Percentiles rank a stretch among this genome's conserved stretches.
Conservation (phyloP, 2,888 invertebrate species). For the Leptarthrus brevirostris region DNA sequence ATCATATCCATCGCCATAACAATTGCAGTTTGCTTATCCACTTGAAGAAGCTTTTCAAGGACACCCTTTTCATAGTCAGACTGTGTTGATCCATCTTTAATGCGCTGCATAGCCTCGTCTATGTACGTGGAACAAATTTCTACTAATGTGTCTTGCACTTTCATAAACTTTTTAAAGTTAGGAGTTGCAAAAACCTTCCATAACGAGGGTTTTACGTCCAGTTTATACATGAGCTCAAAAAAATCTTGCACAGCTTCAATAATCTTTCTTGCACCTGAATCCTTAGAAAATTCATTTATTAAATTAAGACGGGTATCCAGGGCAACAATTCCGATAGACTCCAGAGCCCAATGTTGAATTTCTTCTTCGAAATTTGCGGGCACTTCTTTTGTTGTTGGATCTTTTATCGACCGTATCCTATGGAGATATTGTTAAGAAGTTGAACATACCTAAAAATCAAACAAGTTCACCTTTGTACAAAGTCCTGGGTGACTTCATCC, state of each 20-base stretch:
- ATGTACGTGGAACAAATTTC: constrained; percentile 62
- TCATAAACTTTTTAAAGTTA: constrained; percentile 58
- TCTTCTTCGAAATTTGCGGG: constrained; percentile 68
- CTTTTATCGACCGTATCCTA: constrained; percentile 62
- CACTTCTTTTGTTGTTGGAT: constrained; percentile 62
- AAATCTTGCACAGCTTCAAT: constrained; percentile 48
- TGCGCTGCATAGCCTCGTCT: constrained; percentile 61
- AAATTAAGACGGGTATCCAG: constrained; percentile 64
- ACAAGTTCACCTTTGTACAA: constrained; percentile 60
- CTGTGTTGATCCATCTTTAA: constrained; percentile 60
- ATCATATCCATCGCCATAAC: constrained; percentile 79
- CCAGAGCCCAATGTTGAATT: constrained; percentile 71
- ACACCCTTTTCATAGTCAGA: constrained; percentile 71
- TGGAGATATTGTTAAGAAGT: background rate
- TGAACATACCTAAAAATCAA: constrained; percentile 21
- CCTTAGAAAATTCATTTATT: constrained; percentile 54
- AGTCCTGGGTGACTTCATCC: constrained; percentile 68
- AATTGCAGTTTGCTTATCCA: constrained; percentile 73
- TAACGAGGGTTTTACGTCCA: constrained; percentile 62
- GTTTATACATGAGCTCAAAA: constrained; percentile 51
- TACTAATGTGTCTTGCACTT: constrained; percentile 58
- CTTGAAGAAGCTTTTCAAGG: constrained; percentile 73
- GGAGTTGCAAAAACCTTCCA: constrained; percentile 63
- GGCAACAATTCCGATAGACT: constrained; percentile 68
- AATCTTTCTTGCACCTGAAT: constrained; percentile 54